phyloP scores from a whole-genome alignment of 2,888 invertebrate genomes.

The Steromphala cineraria region DNA sequence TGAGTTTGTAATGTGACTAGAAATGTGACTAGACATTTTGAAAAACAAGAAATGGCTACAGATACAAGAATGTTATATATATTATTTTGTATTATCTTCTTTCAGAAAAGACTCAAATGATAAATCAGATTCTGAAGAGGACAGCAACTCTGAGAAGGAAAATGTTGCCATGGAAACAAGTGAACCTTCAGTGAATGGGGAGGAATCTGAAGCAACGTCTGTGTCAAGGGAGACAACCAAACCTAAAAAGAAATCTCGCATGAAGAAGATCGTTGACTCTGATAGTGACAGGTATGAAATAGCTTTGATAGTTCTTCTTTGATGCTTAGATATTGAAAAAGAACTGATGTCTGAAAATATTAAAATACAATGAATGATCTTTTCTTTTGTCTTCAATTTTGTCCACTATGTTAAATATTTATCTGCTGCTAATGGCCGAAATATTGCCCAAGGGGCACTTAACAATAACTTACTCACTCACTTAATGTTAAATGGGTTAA shows the following conservation, averaged over 20 bases:
- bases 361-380: too few species aligned
- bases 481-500: too few species aligned
- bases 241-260: conserved; percentile 41
- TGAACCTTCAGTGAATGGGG: background rate
- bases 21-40: background rate
- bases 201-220: background rate
- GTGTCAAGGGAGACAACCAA: conserved; percentile 8
- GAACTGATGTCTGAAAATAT: too few species aligned
- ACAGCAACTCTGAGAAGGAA: background rate
- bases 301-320: background rate
- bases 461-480: too few species aligned
- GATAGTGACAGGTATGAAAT: conserved; percentile 51
- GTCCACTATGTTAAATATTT: too few species aligned
- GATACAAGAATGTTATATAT: background rate
- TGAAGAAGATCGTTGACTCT: conserved; percentile 42
- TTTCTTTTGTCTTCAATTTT: too few species aligned
- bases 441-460: too few species aligned
- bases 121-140: background rate
- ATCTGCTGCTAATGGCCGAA: too few species aligned
- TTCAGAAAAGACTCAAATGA: background rate
- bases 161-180: background rate
- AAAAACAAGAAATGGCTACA: background rate
- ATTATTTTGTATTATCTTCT: too few species aligned
- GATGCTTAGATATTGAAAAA: background rate
- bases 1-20: too few species aligned